Percentiles rank a stretch among this genome's conserved stretches.
phyloP scores from a whole-genome alignment of 1,140 invertebrate genomes.

The Cephus cinctus region DNA sequence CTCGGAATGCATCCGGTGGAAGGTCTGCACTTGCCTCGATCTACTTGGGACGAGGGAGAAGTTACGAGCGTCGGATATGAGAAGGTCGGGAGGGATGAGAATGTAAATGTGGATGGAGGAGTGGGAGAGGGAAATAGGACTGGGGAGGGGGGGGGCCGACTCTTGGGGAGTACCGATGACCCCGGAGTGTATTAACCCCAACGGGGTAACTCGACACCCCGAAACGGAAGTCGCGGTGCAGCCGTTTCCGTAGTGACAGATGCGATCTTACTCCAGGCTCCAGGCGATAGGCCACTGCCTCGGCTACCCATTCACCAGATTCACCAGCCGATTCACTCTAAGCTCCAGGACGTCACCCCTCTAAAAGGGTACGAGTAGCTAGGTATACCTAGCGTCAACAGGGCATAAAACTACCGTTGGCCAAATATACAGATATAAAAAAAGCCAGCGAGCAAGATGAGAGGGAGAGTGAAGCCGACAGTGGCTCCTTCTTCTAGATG shows the following conservation, averaged over 20 bases:
- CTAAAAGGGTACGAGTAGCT: constrained; percentile 12
- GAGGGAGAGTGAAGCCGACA: neutral
- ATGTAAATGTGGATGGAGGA: too few species aligned
- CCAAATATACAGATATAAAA: neutral
- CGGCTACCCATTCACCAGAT: constrained; percentile 4
- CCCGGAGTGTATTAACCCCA: constrained; percentile 30
- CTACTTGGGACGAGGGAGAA: too few species aligned
- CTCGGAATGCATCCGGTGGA: too few species aligned
- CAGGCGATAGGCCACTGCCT: constrained; percentile 16
- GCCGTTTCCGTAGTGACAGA: constrained; percentile 47
- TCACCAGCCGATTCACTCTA: constrained; percentile 4
- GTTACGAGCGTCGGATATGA: too few species aligned
- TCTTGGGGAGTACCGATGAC: neutral
- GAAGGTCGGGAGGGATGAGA: too few species aligned
- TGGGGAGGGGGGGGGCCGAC: neutral
- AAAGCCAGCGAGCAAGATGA: neutral
- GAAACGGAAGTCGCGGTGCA: constrained; percentile 40
- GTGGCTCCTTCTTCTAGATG: neutral
- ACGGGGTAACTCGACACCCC: constrained; percentile 36
- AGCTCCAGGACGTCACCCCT: neutral
- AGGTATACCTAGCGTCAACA: constrained; percentile 11
- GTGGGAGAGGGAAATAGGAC: too few species aligned
- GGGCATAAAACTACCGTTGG: constrained; percentile 14
- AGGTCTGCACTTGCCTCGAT: too few species aligned
- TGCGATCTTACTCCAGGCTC: constrained; percentile 27